These are phyloP conservation scores for Henricia sp. DNA, from an alignment of 53 echinoderm and acorn worm species.

Conservation along the genomic window DNA sequence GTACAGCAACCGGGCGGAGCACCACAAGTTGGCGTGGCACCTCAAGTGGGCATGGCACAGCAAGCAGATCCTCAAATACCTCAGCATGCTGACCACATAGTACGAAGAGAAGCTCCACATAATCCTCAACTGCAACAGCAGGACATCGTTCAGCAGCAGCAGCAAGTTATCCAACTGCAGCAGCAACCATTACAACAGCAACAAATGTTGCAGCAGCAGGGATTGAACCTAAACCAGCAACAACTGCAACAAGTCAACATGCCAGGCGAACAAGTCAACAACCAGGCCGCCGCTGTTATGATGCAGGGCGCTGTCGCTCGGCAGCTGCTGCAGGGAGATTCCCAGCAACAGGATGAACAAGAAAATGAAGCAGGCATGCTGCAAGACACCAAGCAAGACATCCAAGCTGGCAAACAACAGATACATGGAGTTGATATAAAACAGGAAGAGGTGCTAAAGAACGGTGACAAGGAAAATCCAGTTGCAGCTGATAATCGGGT, in stretches of 20 bases:
- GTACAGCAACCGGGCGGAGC: constrained; percentile 27
- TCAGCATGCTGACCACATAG: constrained; percentile 32
- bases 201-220: not conserved
- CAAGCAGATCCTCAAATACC: constrained; percentile 36
- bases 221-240: constrained; percentile 33
- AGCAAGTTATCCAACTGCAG: not conserved
- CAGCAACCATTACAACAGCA: constrained; percentile 14
- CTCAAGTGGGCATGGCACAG: constrained; percentile 38
- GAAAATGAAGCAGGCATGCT: constrained; percentile 6
- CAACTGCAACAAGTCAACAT: constrained; percentile 16
- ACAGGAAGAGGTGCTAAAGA: no score
- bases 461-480: no score
- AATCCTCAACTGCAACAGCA: constrained; percentile 30
- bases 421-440: no score
- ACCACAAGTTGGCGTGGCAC: constrained; percentile 37
- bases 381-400: not conserved
- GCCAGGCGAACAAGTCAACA: not conserved
- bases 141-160: constrained; percentile 27
- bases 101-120: constrained; percentile 5
- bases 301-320: constrained; percentile 46
- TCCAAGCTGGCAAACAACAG: not conserved
- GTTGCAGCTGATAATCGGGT: no score
- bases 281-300: not conserved
- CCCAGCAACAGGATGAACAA: constrained; percentile 28
- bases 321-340: constrained; percentile 33